Conservation (phyloP, 1,140 invertebrate genomes). For the Pseudomyrmex sp. region DNA sequence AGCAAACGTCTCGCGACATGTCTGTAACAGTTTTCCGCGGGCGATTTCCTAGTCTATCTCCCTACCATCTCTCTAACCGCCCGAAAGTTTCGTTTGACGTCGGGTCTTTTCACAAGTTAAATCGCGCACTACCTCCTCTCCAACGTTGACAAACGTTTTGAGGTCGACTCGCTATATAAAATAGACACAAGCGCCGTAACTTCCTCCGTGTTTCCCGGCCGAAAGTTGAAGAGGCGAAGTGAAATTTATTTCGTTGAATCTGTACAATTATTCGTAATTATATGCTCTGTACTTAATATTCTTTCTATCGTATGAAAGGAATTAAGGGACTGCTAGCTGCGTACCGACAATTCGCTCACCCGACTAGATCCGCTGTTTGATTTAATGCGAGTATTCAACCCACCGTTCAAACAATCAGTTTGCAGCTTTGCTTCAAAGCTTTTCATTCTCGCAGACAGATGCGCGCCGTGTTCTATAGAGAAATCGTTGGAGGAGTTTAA, state of each 20-base stretch:
- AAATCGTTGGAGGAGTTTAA: conserved; percentile 52
- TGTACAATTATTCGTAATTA: conserved; percentile 22
- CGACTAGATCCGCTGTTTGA: conserved; percentile 28
- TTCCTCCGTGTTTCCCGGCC: conserved; percentile 2
- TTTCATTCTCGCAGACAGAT: conserved; percentile 52
- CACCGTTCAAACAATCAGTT: conserved; percentile 52
- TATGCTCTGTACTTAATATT: background rate
- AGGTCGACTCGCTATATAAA: conserved; percentile 38
- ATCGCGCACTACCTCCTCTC: conserved; percentile 7
- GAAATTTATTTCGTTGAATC: conserved; percentile 14
- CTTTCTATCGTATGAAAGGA: too few relatives aligned
- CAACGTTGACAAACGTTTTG: conserved; percentile 50
- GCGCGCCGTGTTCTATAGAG: conserved; percentile 38
- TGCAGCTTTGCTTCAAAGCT: conserved; percentile 44
- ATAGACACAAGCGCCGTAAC: conserved; percentile 5
- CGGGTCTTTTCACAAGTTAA: conserved; percentile 62
- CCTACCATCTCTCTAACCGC: conserved; percentile 58
- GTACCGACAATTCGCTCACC: background rate
- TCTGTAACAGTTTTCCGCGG: conserved; percentile 70
- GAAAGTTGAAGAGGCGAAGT: conserved; percentile 14
- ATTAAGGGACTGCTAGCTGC: too few relatives aligned
- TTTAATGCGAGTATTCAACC: conserved; percentile 52
- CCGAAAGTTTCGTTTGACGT: conserved; percentile 65
- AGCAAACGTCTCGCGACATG: conserved; percentile 69
- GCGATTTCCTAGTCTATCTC: conserved; percentile 67